These are phyloP conservation scores for Pseudorhombus dupliciocellatus DNA, from an alignment of 2,113 vertebrate genomes.

Conservation along the genomic window DNA sequence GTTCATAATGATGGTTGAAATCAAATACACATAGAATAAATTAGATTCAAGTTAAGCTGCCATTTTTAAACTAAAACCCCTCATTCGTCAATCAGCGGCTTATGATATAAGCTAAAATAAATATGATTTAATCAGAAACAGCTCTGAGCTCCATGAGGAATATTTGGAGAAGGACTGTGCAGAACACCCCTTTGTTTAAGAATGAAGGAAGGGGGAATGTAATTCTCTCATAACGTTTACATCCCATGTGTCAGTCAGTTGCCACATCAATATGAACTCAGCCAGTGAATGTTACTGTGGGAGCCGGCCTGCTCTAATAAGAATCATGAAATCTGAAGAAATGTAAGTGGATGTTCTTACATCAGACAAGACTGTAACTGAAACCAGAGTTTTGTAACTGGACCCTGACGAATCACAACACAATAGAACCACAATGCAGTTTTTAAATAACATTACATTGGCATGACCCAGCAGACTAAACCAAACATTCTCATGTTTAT, in stretches of 20 bases:
- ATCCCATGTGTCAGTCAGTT: background rate
- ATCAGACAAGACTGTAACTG: constrained; percentile 24
- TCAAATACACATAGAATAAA: constrained; percentile 13
- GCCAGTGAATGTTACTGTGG: background rate
- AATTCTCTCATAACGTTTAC: background rate
- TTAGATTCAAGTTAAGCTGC: background rate
- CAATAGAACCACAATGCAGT: background rate
- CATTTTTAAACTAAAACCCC: constrained; percentile 4
- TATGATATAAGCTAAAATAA: background rate
- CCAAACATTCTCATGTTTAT: constrained; percentile 8
- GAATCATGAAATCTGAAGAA: constrained; percentile 5
- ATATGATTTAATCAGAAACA: constrained; percentile 1
- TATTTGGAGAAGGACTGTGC: background rate
- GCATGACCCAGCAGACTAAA: background rate
- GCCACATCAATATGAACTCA: constrained; percentile 16
- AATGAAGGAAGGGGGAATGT: background rate
- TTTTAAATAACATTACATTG: constrained; percentile 9
- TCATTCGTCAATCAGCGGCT: background rate
- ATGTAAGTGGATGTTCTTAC: constrained; percentile 16
- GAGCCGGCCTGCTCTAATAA: constrained; percentile 12
- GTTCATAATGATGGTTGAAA: constrained; percentile 5
- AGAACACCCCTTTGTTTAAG: background rate
- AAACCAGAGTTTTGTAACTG: constrained; percentile 4
- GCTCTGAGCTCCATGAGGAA: background rate
- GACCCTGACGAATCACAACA: background rate